Evolutionary conservation across 1,140 invertebrate species (phyloP).

Genomic region (Orchestia grillus): DNA sequence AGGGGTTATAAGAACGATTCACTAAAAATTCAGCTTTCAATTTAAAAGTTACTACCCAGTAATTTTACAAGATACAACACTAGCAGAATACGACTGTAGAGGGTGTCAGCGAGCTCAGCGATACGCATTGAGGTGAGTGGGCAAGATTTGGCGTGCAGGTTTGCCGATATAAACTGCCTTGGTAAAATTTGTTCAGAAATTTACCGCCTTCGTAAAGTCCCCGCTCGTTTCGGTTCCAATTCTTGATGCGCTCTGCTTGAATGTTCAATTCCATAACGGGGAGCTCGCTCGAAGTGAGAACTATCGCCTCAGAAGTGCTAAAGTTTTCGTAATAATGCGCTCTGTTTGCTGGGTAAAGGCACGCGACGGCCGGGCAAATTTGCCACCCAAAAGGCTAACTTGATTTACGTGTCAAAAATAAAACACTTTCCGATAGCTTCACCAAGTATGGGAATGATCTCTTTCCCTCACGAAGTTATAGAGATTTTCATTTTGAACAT

Average conservation of each 20-base stretch:
- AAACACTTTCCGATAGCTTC: neutral
- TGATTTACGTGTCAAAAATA: neutral
- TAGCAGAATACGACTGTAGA: no score
- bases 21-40: neutral
- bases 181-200: neutral
- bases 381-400: neutral
- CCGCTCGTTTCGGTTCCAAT: neutral
- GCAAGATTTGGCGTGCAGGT: no score
- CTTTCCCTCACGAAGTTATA: neutral
- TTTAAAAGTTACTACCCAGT: no score
- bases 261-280: neutral
- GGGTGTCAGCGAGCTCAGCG: no score
- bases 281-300: neutral
- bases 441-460: neutral
- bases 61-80: no score
- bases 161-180: no score
- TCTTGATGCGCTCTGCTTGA: neutral
- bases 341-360: neutral
- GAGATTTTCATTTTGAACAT: neutral
- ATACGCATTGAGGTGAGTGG: no score
- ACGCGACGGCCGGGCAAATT: neutral
- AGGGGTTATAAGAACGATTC: neutral
- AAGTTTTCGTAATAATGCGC: neutral
- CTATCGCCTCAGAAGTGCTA: neutral
- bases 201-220: neutral